These are phyloP conservation scores for Hyphantria cunea DNA, from an alignment of 1,140 invertebrate genomes.

Conservation along the genomic window DNA sequence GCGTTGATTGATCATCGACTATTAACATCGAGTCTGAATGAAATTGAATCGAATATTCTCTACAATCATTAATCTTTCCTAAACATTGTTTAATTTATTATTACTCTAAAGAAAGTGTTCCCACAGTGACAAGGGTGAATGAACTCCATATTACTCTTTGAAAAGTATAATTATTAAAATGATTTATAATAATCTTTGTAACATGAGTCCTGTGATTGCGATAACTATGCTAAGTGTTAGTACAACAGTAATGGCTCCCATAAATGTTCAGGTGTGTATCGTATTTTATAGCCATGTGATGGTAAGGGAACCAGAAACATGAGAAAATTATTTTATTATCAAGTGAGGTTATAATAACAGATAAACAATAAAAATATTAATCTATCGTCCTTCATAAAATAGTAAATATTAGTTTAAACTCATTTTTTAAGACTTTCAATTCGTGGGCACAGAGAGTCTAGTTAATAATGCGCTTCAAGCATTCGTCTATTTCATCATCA, in stretches of 20 bases:
- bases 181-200: conserved; percentile 13
- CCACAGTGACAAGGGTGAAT: conserved; percentile 15
- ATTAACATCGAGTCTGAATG: conserved; percentile 32
- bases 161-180: conserved; percentile 8
- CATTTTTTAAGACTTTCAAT: too few relatives aligned
- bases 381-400: too few relatives aligned
- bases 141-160: conserved; percentile 8
- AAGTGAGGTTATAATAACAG: too few relatives aligned
- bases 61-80: conserved; percentile 42
- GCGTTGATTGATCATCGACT: conserved; percentile 39
- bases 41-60: conserved; percentile 35
- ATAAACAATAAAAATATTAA: too few relatives aligned
- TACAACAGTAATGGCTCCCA: background rate
- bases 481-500: too few relatives aligned
- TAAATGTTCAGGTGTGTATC: background rate
- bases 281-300: too few relatives aligned
- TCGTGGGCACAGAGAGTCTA: too few relatives aligned
- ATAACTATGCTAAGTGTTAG: background rate
- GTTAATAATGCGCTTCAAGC: too few relatives aligned
- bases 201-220: conserved; percentile 5
- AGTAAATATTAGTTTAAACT: too few relatives aligned
- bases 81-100: conserved; percentile 35
- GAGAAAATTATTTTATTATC: too few relatives aligned
- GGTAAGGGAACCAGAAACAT: too few relatives aligned
- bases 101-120: conserved; percentile 22